phyloP scores from a whole-genome alignment of 2,113 vertebrate genomes.

The Sinocyclocheilus grahami region DNA sequence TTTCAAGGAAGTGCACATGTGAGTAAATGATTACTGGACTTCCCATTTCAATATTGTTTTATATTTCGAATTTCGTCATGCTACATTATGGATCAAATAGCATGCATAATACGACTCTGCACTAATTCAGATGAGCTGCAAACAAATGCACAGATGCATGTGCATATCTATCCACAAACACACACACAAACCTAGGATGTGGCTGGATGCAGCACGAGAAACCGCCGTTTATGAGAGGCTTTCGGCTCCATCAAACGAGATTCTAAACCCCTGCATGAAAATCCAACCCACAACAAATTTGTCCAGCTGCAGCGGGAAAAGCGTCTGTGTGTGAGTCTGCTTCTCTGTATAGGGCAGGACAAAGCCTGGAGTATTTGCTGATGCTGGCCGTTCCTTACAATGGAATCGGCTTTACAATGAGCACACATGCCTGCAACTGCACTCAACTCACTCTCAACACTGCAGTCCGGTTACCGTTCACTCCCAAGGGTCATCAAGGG shows the following conservation, averaged over 20 bases:
- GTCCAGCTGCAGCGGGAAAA: conserved; percentile 37
- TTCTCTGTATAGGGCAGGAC: conserved; percentile 23
- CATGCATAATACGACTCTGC: not conserved
- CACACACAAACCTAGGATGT: conserved; percentile 46
- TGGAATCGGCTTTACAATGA: conserved; percentile 47
- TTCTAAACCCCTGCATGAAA: conserved; percentile 28
- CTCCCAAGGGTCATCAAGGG: not conserved
- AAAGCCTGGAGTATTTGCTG: conserved; percentile 53
- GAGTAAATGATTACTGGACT: not conserved
- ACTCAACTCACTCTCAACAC: not conserved
- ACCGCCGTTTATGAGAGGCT: conserved; percentile 12
- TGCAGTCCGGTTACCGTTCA: not conserved
- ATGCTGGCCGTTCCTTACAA: conserved; percentile 42
- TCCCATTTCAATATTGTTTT: not conserved
- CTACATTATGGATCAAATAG: not conserved
- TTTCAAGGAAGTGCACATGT: conserved; percentile 39
- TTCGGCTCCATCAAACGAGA: not conserved
- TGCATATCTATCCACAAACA: conserved; percentile 22
- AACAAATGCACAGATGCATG: not conserved
- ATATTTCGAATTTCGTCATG: not conserved
- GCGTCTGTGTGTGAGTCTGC: conserved; percentile 21
- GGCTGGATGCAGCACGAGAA: conserved; percentile 56
- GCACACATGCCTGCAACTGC: not conserved
- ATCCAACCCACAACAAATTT: conserved; percentile 46
- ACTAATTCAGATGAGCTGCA: not conserved